Percentiles rank a stretch among this genome's conserved stretches.
These are phyloP conservation scores for Drosophila eohydei DNA, from an alignment of 2,888 invertebrate species.

Conservation along the genomic window DNA sequence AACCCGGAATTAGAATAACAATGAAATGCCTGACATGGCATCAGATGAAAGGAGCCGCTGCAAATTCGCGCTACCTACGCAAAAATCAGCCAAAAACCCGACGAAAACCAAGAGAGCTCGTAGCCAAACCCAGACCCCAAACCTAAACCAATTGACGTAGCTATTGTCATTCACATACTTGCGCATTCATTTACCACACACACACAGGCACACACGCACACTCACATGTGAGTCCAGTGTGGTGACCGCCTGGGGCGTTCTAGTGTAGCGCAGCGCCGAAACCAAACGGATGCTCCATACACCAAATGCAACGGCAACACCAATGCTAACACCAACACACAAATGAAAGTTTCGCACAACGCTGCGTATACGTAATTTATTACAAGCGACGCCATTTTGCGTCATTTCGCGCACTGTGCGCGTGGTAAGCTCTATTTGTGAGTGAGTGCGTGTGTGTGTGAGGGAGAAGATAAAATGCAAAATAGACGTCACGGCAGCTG, in stretches of 20 bases:
- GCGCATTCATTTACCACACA: slow-evolving; percentile 56
- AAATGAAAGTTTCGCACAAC: slow-evolving; percentile 64
- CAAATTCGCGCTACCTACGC: slow-evolving; percentile 54
- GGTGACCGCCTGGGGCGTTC: slow-evolving; percentile 62
- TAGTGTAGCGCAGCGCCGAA: slow-evolving; percentile 37
- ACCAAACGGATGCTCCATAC: slow-evolving; percentile 44
- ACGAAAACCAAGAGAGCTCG: slow-evolving; percentile 17
- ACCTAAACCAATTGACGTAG: slow-evolving; percentile 74
- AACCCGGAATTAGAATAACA: slow-evolving; percentile 73
- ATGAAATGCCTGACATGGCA: slow-evolving; percentile 73
- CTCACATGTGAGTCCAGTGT: slow-evolving; percentile 36
- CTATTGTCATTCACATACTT: slow-evolving; percentile 71
- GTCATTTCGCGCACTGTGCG: slow-evolving; percentile 56
- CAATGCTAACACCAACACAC: slow-evolving; percentile 32
- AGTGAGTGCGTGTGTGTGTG: slow-evolving; percentile 18
- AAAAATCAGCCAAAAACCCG: slow-evolving; percentile 48
- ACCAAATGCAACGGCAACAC: slow-evolving; percentile 15
- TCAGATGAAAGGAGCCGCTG: slow-evolving; percentile 24
- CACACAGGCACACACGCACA: slow-evolving; percentile 9
- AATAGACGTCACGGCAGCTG: slow-evolving; percentile 69
- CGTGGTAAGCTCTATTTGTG: slow-evolving; percentile 44
- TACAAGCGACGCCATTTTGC: slow-evolving; percentile 77
- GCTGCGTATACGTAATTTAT: slow-evolving; percentile 80
- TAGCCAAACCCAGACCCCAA: slow-evolving; percentile 18
- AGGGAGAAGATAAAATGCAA: slow-evolving; percentile 73